Evolutionary conservation across 1,140 invertebrate genomes (phyloP).

Genomic region (Aphidius ervi): DNA sequence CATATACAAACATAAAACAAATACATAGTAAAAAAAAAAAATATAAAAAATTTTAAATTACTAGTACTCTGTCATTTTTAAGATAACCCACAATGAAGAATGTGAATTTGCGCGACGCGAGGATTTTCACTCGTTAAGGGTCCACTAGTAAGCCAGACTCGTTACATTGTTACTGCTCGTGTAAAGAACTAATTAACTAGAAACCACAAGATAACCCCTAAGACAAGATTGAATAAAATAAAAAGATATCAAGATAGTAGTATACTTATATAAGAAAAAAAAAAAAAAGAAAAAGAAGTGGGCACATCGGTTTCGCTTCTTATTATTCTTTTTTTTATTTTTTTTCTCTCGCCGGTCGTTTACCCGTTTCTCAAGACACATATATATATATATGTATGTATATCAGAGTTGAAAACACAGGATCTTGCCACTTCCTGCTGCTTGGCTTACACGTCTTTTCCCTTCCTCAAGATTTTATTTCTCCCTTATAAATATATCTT

Average conservation of each 20-base stretch:
- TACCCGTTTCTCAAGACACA: constrained; percentile 11
- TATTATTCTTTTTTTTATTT: no score
- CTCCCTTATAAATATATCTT: not conserved
- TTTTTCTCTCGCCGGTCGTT: constrained; percentile 6
- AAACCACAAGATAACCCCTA: constrained; percentile 31
- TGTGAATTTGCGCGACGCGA: constrained; percentile 8
- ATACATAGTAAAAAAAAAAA: not conserved
- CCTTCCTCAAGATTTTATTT: constrained; percentile 4
- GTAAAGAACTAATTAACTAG: constrained; percentile 44
- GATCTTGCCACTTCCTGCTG: constrained; percentile 34
- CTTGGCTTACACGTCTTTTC: constrained; percentile 33
- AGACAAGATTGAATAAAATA: no score
- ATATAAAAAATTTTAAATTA: not conserved
- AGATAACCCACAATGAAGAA: constrained; percentile 5
- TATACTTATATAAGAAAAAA: no score
- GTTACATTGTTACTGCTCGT: constrained; percentile 34
- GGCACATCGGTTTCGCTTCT: no score
- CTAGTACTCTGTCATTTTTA: no score
- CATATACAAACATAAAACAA: no score
- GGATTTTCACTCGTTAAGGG: constrained; percentile 35
- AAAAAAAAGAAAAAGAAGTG: no score
- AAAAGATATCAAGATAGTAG: no score
- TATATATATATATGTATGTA: not conserved
- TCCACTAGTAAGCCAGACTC: constrained; percentile 1
- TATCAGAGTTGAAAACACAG: not conserved